Evolutionary conservation across 2,888 invertebrate species (phyloP).

Genomic region (Hartigia nigra): DNA sequence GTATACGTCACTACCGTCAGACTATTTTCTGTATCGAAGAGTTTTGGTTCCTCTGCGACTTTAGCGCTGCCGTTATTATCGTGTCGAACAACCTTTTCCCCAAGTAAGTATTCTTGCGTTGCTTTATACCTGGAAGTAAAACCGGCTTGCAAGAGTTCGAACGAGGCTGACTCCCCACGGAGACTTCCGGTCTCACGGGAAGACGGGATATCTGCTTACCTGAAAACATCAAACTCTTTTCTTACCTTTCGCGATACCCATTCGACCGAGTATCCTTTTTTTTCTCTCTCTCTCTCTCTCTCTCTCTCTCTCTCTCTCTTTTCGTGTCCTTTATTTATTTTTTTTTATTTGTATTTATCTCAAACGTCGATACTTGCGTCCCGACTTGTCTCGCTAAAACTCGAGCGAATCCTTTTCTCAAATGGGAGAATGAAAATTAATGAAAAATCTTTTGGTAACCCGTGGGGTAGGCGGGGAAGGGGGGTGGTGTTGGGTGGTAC

Average conservation of each 20-base stretch:
- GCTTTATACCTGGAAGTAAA: conserved; percentile 47
- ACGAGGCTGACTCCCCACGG: conserved; percentile 49
- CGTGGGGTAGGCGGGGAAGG: neutral
- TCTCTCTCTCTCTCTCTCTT: neutral
- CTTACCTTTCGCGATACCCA: conserved; percentile 3
- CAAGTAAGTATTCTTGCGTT: neutral
- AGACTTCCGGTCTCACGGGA: conserved; percentile 43
- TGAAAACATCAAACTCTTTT: conserved; percentile 40
- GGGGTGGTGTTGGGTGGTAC: too few species aligned
- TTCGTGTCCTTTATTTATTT: neutral
- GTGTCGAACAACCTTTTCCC: neutral
- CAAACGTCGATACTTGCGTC: neutral
- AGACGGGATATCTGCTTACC: conserved; percentile 39
- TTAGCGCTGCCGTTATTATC: neutral
- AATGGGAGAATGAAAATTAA: neutral
- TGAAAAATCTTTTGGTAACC: neutral
- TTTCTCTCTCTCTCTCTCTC: too few species aligned
- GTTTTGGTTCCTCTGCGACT: neutral
- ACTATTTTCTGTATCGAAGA: neutral
- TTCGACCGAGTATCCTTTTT: neutral
- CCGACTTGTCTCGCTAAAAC: neutral
- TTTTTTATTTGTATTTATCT: neutral
- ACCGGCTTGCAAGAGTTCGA: conserved; percentile 44
- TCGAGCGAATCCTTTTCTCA: too few species aligned
- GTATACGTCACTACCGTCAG: too few species aligned